phyloP scores from a whole-genome alignment of 2,888 invertebrate genomes.

The Troilus luridus region DNA sequence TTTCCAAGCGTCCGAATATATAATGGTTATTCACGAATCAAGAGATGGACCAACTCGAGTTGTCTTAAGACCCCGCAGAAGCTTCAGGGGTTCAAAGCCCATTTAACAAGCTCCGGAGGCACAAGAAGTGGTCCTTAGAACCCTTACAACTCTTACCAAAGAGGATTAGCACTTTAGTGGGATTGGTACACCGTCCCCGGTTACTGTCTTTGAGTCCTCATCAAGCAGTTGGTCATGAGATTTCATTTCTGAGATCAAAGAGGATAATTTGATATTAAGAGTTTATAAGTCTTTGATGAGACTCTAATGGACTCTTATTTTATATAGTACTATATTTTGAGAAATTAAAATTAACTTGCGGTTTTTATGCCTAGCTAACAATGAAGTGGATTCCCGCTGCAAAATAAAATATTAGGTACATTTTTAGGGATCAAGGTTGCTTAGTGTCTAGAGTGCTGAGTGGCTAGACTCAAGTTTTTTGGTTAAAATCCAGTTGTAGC shows the following conservation, averaged over 20 bases:
- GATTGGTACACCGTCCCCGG: neutral
- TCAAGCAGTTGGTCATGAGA: neutral
- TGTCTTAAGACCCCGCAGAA: neutral
- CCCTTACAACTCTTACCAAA: neutral
- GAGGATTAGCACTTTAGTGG: conserved; percentile 3
- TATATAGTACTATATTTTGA: neutral
- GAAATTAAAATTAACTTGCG: too few species aligned
- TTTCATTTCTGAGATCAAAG: neutral
- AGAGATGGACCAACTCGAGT: neutral
- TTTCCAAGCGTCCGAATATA: too few species aligned
- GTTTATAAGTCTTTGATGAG: neutral
- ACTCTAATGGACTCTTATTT: neutral
- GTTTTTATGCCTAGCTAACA: too few species aligned
- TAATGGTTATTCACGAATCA: neutral
- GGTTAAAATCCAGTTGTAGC: too few species aligned
- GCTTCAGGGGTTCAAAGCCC: neutral
- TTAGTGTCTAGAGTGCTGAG: too few species aligned
- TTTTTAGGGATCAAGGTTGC: too few species aligned
- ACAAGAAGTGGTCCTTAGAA: neutral
- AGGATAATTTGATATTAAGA: neutral
- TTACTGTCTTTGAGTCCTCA: neutral
- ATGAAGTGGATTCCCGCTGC: too few species aligned
- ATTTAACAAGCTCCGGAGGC: neutral
- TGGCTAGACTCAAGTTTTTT: too few species aligned
- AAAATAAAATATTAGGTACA: too few species aligned